Evolutionary conservation across 2,797 vertebrate genomes (phyloP), one percentile per base, ranked within the genome.

Genomic region (Galago senegalensis): DNA sequence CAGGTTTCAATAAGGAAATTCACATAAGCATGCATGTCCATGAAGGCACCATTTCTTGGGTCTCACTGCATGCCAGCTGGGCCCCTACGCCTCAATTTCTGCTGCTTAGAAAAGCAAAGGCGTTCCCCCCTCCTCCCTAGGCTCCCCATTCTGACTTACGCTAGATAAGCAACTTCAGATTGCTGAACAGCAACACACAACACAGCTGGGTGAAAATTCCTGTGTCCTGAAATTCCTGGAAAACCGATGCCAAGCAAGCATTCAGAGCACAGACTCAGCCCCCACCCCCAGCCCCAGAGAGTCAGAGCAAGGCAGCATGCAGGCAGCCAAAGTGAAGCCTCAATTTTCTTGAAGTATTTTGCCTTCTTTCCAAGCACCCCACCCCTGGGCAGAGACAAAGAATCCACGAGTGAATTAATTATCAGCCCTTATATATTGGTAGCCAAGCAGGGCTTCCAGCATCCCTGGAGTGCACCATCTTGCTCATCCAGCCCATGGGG

Each of bases 171-270:
- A 97, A 97, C 96, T 98, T 97, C 94, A 97, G 93, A 97, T 92
- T 96, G 93, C 96, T 97, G 96, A 97, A 94, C 73, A 93, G 96
- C 91, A 96, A 94, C 89, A 92, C 79, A 97, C 93, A 97, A 97
- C 97, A 97, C 97, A 98, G 97, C 97, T 98, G 97, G 96, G 95
- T 1, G 60, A 97, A 97, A 95, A 97, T 80, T 97, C 95, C 96
- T 63, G 91, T 97, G 97, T 97, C 97, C 97, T 97, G 96, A 98
- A 97, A 98, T 98, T 97, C 97, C 97, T 98, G 97, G 97, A 98
- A 98, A 98, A 97, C 96, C 65, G 91, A 81, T 88, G 82, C 91
- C 85, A 65, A 94, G 95, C 93, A 96, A 95, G 93, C 95, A 95
- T 73, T 95, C 46, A 1, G 61, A 96, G 60, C 34, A 72, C 2